Conservation (phyloP, 2,113 vertebrate species). For the Puntigrus tetrazona region DNA sequence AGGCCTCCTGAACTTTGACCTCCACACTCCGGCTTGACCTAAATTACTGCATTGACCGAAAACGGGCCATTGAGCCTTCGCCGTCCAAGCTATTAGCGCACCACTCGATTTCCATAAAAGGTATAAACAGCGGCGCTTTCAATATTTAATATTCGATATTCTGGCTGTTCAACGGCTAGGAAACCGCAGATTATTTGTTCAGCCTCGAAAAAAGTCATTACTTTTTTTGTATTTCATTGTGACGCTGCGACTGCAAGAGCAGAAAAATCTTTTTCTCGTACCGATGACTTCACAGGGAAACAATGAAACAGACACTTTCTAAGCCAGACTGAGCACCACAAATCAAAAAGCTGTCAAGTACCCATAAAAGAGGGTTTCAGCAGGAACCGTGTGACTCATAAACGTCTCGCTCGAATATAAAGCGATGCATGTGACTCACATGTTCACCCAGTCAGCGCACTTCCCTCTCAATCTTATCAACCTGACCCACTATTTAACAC, state of each 20-base stretch:
- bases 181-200: neutral
- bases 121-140: neutral
- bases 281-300: neutral
- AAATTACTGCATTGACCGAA: neutral
- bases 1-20: neutral
- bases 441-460: neutral
- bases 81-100: neutral
- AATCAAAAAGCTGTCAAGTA: neutral
- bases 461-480: neutral
- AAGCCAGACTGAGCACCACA: neutral
- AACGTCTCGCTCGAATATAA: neutral
- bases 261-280: no score
- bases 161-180: neutral
- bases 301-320: neutral
- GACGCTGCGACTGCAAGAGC: neutral
- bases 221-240: neutral
- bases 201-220: no score
- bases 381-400: neutral
- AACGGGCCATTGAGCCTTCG: neutral
- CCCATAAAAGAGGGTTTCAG: neutral
- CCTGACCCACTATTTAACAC: neutral
- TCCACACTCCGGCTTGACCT: neutral
- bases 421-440: neutral
- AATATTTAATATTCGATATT: neutral
- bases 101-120: neutral